These are phyloP conservation scores for Peromyscus polionotus DNA, from an alignment of 2,113 vertebrate genomes.

Conservation along the genomic window DNA sequence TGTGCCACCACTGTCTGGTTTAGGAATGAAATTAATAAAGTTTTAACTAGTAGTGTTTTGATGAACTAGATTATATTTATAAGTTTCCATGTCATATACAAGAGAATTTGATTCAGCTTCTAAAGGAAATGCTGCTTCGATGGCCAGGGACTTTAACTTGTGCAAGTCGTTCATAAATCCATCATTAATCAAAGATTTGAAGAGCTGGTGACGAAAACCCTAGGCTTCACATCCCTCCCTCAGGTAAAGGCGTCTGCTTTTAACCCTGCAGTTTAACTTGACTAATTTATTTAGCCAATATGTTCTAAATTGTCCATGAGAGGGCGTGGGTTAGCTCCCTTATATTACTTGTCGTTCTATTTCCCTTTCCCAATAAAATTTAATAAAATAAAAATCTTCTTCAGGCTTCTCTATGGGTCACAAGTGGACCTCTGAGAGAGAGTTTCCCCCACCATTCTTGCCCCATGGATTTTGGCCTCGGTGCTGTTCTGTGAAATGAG, in stretches of 20 bases:
- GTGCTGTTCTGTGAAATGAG: not conserved
- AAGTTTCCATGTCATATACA: not conserved
- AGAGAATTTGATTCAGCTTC: not conserved
- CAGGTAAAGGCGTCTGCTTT: not conserved
- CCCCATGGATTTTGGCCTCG: not conserved
- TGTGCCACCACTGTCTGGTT: not conserved
- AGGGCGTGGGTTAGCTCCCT: not conserved
- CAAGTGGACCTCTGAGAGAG: not conserved
- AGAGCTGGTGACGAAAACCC: not conserved
- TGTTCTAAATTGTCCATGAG: not conserved
- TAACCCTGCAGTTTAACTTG: not conserved
- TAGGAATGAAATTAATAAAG: constrained; percentile 13
- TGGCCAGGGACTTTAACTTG: not conserved
- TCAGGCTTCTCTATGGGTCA: not conserved
- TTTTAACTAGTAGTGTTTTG: not conserved
- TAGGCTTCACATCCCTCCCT: not conserved
- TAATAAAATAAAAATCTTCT: not conserved
- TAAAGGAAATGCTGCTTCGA: constrained; percentile 20
- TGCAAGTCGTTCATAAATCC: not conserved
- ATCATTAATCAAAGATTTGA: not conserved
- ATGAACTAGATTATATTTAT: not conserved
- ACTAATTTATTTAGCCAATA: not conserved
- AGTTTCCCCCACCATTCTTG: not conserved
- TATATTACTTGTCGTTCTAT: not conserved
- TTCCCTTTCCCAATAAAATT: not conserved